A percentile compares a stretch with the other conserved stretches of the same genome.
phyloP scores from a whole-genome alignment of 2,888 invertebrate species.

The Pseudococcus longispinus region DNA sequence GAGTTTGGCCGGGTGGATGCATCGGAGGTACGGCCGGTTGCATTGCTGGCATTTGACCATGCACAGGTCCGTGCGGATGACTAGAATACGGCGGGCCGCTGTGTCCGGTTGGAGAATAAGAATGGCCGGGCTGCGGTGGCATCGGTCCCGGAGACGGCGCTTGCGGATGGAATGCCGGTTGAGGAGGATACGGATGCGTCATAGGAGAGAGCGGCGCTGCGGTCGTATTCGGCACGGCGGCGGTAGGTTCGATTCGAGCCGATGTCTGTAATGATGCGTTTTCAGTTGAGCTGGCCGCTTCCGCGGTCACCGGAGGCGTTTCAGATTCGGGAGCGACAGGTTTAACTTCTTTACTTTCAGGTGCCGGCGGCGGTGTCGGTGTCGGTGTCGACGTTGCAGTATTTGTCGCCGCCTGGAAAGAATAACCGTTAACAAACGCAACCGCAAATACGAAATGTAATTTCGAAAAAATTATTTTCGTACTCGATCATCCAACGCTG shows the following conservation, averaged over 20 bases:
- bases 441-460: neutral
- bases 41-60: constrained; percentile 60
- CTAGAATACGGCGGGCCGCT: constrained; percentile 23
- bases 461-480: neutral
- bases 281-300: constrained; percentile 59
- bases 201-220: constrained; percentile 60
- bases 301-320: constrained; percentile 58
- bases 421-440: neutral
- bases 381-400: neutral
- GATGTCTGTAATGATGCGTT: constrained; percentile 58
- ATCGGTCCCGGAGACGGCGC: constrained; percentile 20
- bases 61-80: constrained; percentile 46
- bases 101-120: constrained; percentile 47
- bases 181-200: constrained; percentile 33
- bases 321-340: constrained; percentile 61
- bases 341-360: constrained; percentile 60
- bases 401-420: neutral
- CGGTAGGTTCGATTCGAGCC: neutral
- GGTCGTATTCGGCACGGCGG: constrained; percentile 61
- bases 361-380: neutral
- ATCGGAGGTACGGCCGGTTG: constrained; percentile 59
- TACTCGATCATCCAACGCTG: neutral
- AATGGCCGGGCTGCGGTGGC: constrained; percentile 24
- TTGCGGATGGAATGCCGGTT: constrained; percentile 48
- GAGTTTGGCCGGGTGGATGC: constrained; percentile 58